Evolutionary conservation across 2,888 invertebrate species (phyloP).

Genomic region (Erynnis tages): DNA sequence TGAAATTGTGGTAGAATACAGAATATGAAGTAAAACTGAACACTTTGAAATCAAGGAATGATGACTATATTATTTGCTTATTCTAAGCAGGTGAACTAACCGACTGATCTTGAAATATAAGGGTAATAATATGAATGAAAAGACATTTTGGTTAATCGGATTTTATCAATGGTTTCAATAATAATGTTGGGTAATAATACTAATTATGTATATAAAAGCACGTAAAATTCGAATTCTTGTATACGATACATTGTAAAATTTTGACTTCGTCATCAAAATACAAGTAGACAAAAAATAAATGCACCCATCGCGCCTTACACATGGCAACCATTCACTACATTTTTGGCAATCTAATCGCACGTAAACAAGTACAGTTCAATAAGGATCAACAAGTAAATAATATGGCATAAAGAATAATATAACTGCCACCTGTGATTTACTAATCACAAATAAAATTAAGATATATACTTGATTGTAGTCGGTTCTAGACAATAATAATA

Average conservation of each 20-base stretch:
- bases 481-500: no score
- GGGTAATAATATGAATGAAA: neutral
- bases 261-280: slow-evolving; percentile 26
- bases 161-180: slow-evolving; percentile 27
- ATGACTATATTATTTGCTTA: no score
- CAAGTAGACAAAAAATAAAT: slow-evolving; percentile 26
- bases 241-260: slow-evolving; percentile 27
- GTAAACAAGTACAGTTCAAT: neutral
- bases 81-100: no score
- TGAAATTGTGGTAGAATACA: no score
- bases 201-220: slow-evolving; percentile 24
- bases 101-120: neutral
- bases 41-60: no score
- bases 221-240: slow-evolving; percentile 26
- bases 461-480: no score
- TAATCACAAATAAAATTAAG: no score
- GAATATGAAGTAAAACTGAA: no score
- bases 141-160: slow-evolving; percentile 28
- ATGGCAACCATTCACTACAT: slow-evolving; percentile 26
- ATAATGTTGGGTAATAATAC: slow-evolving; percentile 25
- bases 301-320: slow-evolving; percentile 22
- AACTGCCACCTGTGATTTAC: no score
- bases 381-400: neutral
- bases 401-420: neutral
- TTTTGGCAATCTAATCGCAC: slow-evolving; percentile 13